Evolutionary conservation across 2,888 invertebrate genomes (phyloP).

Genomic region (Parasteatoda lunata): DNA sequence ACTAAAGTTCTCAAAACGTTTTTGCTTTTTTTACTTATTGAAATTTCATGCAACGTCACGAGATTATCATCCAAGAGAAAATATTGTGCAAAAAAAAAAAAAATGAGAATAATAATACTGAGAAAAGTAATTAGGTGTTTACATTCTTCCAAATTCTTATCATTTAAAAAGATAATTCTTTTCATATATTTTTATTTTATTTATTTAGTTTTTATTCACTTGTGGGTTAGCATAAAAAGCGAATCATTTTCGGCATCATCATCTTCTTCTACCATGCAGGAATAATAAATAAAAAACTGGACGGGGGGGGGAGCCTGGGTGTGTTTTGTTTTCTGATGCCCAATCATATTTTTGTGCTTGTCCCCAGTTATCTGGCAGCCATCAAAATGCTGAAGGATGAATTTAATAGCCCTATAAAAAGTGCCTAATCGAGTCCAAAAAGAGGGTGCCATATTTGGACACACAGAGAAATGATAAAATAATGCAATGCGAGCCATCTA

Average conservation of each 20-base stretch:
- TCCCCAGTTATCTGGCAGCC: conserved; percentile 55
- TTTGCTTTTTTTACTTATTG: too few species aligned
- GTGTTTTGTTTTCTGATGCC: conserved; percentile 50
- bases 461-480: not conserved
- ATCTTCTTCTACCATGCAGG: not conserved
- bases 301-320: conserved; percentile 21
- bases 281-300: not conserved
- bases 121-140: conserved; percentile 3
- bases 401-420: conserved; percentile 50
- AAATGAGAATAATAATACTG: too few species aligned
- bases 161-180: not conserved
- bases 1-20: too few species aligned
- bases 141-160: not conserved
- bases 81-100: too few species aligned
- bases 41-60: too few species aligned
- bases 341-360: conserved; percentile 52
- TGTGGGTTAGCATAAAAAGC: not conserved
- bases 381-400: conserved; percentile 59
- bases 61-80: too few species aligned
- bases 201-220: too few species aligned
- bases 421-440: not conserved
- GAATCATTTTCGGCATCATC: not conserved
- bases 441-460: conserved; percentile 28
- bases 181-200: not conserved
- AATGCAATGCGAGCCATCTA: too few species aligned